Conservation (phyloP, 2,797 vertebrate genomes). For the Paratrypauchen microcephalus region DNA sequence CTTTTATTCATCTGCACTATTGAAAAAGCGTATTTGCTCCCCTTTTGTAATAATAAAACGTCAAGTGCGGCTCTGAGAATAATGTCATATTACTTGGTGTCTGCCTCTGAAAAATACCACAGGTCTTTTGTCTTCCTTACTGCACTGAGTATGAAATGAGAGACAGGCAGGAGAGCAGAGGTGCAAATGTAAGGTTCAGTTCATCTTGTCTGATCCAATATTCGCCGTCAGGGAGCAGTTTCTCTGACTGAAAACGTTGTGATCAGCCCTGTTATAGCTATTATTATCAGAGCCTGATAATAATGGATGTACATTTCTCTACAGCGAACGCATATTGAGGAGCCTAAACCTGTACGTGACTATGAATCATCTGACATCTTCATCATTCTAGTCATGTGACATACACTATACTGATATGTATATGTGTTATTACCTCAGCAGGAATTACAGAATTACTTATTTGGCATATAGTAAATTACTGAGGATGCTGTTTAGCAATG, state of each 20-base stretch:
- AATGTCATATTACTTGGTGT: not conserved
- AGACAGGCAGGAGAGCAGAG: not conserved
- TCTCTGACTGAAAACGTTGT: conserved; percentile 48
- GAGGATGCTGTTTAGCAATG: not conserved
- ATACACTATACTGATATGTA: not conserved
- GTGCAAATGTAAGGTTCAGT: conserved; percentile 1
- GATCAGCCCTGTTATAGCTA: conserved; percentile 47
- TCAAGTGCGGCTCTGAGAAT: not conserved
- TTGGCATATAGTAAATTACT: too few species aligned
- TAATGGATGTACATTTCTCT: conserved; percentile 21
- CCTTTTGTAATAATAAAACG: not conserved
- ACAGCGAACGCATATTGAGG: conserved; percentile 11
- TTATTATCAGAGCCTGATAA: conserved; percentile 34
- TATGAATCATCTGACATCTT: not conserved
- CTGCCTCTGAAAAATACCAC: too few species aligned
- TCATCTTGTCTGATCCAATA: conserved; percentile 15
- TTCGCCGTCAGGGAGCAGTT: not conserved
- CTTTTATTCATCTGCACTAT: not conserved
- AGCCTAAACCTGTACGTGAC: not conserved
- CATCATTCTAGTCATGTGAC: conserved; percentile 15
- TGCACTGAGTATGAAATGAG: not conserved
- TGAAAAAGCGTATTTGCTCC: not conserved
- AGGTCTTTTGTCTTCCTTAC: not conserved
- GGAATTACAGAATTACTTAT: not conserved
- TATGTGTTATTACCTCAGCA: not conserved